Evolutionary conservation across 2,797 vertebrate species (phyloP).

Genomic region (Pagetopsis macropterus): DNA sequence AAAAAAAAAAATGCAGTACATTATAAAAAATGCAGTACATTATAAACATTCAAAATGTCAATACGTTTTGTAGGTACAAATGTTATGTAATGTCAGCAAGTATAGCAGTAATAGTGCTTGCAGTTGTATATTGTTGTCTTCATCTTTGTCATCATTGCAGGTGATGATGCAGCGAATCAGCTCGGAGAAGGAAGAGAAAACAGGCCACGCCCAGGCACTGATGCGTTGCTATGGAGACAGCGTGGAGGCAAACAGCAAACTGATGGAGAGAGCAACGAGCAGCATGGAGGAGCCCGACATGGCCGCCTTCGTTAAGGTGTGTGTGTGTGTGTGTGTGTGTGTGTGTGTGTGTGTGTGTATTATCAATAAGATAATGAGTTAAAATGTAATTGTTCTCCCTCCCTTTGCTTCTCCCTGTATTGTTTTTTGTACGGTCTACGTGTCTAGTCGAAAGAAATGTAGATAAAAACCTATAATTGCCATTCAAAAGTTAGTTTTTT

Average conservation of each 20-base stretch:
- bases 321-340: constrained; percentile 9
- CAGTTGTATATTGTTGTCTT: too few species aligned
- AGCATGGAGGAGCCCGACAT: constrained; percentile 82
- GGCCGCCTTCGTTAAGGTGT: constrained; percentile 84
- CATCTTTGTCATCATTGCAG: constrained; percentile 27
- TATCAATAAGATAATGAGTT: too few species aligned
- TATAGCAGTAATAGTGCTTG: too few species aligned
- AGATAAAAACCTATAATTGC: background rate
- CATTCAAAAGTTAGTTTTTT: background rate
- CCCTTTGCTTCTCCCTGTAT: too few species aligned
- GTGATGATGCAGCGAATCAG: constrained; percentile 80
- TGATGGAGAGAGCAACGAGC: constrained; percentile 66
- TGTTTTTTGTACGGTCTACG: too few species aligned
- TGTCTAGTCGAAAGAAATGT: too few species aligned
- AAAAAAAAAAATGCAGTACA: too few species aligned
- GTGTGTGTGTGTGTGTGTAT: background rate
- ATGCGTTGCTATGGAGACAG: constrained; percentile 73
- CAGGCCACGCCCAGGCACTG: constrained; percentile 62
- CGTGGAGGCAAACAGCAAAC: constrained; percentile 70
- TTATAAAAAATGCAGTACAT: too few species aligned
- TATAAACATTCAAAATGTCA: too few species aligned
- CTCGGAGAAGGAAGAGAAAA: constrained; percentile 82
- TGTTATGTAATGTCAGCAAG: too few species aligned
- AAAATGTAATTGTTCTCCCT: too few species aligned
- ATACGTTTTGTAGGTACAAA: too few species aligned